Evolutionary conservation across 2,888 invertebrate genomes (phyloP).

Genomic region (Dynastes hyllus): DNA sequence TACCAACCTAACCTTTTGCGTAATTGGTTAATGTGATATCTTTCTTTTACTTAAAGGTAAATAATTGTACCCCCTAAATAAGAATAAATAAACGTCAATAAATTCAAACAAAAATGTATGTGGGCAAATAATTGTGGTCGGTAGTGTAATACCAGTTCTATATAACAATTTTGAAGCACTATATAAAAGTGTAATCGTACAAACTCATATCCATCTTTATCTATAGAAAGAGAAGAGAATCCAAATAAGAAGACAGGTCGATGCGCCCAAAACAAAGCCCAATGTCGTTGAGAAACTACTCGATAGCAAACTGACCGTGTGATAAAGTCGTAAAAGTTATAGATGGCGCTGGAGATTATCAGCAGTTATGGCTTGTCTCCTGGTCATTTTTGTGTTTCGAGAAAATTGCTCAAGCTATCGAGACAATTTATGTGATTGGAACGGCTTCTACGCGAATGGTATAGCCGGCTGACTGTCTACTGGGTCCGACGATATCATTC

Average conservation of each 20-base stretch:
- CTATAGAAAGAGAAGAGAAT: not conserved
- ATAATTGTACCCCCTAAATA: no score
- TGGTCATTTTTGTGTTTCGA: constrained; percentile 67
- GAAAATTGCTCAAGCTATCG: constrained; percentile 66
- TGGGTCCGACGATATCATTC: constrained; percentile 4
- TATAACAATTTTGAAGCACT: no score
- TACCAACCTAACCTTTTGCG: no score
- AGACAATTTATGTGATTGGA: constrained; percentile 55
- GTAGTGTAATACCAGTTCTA: no score
- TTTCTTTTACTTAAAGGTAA: no score
- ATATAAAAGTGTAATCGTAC: no score
- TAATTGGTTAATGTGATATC: no score
- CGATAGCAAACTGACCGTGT: constrained; percentile 65
- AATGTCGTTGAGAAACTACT: constrained; percentile 50
- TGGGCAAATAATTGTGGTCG: no score
- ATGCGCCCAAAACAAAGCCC: constrained; percentile 35
- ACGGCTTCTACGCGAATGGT: constrained; percentile 32
- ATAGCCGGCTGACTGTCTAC: constrained; percentile 13
- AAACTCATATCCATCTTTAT: not conserved
- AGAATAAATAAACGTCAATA: no score
- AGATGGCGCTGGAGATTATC: constrained; percentile 69
- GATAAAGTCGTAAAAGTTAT: constrained; percentile 69
- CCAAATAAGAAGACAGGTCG: constrained; percentile 19
- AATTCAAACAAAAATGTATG: no score
- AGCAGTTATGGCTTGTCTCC: constrained; percentile 68